phyloP scores from a whole-genome alignment of 2,888 invertebrate species.

The Sesia apiformis region DNA sequence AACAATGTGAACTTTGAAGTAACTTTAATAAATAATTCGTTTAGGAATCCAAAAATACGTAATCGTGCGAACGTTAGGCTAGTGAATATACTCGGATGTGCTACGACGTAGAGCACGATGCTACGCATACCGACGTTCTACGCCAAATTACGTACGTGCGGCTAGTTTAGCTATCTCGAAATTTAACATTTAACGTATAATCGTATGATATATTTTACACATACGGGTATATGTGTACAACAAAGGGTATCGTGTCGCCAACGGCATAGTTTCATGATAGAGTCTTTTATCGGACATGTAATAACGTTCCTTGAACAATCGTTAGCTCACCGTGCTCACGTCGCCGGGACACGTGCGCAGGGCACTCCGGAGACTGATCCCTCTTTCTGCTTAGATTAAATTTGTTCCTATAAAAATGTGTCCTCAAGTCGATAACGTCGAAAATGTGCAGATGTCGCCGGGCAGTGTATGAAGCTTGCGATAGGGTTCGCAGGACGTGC shows the following conservation, averaged over 20 bases:
- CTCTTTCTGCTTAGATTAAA: constrained; percentile 66
- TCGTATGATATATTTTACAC: background rate
- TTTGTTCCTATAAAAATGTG: constrained; percentile 68
- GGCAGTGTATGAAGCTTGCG: constrained; percentile 56
- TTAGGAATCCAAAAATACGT: too few species aligned
- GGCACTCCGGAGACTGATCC: constrained; percentile 66
- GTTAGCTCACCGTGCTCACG: constrained; percentile 50
- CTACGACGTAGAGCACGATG: too few species aligned
- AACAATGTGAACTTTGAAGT: too few species aligned
- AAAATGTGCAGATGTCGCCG: constrained; percentile 66
- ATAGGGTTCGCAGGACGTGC: constrained; percentile 55
- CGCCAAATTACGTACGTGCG: too few species aligned
- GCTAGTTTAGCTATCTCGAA: background rate
- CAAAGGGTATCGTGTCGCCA: constrained; percentile 16
- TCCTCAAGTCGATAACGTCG: constrained; percentile 59
- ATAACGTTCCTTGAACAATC: constrained; percentile 57
- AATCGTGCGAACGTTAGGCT: too few species aligned
- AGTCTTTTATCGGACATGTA: constrained; percentile 53
- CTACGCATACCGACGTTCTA: too few species aligned
- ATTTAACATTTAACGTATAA: constrained; percentile 11
- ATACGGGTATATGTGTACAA: background rate
- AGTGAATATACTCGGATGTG: too few species aligned
- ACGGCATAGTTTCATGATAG: constrained; percentile 41
- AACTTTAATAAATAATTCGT: too few species aligned
- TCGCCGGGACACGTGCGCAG: constrained; percentile 48